A percentile compares a stretch with the other conserved stretches of the same genome.
Evolutionary conservation across 2,797 vertebrate genomes (phyloP).

Genomic region (Centropyge bicolor): DNA sequence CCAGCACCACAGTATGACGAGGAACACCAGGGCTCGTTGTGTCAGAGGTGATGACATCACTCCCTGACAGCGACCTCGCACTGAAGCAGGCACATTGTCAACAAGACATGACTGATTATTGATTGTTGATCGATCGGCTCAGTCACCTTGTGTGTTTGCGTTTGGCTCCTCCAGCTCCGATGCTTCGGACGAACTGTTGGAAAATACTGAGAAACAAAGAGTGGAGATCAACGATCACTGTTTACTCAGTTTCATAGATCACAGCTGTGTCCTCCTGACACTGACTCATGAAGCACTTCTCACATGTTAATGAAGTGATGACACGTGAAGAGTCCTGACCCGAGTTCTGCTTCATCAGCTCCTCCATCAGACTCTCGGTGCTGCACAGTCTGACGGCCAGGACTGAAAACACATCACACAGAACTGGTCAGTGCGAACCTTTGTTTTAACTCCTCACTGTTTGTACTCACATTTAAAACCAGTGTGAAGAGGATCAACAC

Average conservation of each 20-base stretch:
- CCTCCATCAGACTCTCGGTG: slow-evolving; percentile 57
- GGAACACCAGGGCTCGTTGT: too few relatives aligned
- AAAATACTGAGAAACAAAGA: slow-evolving; percentile 33
- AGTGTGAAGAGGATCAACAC: too few relatives aligned
- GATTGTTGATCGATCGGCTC: neutral
- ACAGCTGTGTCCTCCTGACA: too few relatives aligned
- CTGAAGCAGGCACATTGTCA: too few relatives aligned
- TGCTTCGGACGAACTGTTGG: slow-evolving; percentile 37
- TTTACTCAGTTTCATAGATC: too few relatives aligned
- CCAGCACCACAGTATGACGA: too few relatives aligned
- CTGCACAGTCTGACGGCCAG: slow-evolving; percentile 58
- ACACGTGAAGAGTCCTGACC: slow-evolving; percentile 37
- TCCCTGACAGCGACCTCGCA: neutral
- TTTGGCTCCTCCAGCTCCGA: slow-evolving; percentile 30
- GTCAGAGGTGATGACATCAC: too few relatives aligned
- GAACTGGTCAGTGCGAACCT: too few relatives aligned
- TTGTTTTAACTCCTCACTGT: too few relatives aligned
- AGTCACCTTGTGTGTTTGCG: slow-evolving; percentile 39
- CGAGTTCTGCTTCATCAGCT: slow-evolving; percentile 57
- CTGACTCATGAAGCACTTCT: neutral
- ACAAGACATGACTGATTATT: neutral
- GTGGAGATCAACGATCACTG: too few relatives aligned
- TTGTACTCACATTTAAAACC: neutral
- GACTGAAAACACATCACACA: slow-evolving; percentile 54
- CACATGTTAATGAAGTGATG: neutral